phyloP scores from a whole-genome alignment of 1,140 invertebrate genomes.

The Bombus polaris region DNA sequence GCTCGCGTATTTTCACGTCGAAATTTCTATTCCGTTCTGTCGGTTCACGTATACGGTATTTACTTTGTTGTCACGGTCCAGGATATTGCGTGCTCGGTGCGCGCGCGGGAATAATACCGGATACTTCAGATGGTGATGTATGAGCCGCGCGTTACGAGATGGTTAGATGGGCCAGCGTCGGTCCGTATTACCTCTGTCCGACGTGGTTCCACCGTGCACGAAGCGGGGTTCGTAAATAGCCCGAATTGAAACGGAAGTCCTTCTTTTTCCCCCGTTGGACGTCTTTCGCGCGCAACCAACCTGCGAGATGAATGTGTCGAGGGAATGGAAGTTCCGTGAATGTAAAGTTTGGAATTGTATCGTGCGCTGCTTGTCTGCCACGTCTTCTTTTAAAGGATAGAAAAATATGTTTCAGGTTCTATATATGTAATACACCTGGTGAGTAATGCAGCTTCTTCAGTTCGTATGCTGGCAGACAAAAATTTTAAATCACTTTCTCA shows the following conservation, averaged over 20 bases:
- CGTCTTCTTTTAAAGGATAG: background rate
- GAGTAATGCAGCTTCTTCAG: background rate
- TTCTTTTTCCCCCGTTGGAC: slow-evolving; percentile 5
- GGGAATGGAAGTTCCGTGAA: background rate
- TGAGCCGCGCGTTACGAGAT: slow-evolving; percentile 58
- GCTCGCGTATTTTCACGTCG: slow-evolving; percentile 35
- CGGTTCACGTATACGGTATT: slow-evolving; percentile 59
- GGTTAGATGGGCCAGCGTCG: slow-evolving; percentile 35
- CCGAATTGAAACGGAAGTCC: slow-evolving; percentile 38
- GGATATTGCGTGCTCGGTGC: slow-evolving; percentile 63
- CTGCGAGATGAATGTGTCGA: slow-evolving; percentile 30
- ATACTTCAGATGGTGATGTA: slow-evolving; percentile 68
- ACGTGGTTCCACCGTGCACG: slow-evolving; percentile 37
- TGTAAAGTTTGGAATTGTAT: slow-evolving; percentile 17
- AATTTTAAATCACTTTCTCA: background rate
- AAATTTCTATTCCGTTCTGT: slow-evolving; percentile 47
- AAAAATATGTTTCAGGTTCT: background rate
- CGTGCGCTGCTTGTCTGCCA: background rate
- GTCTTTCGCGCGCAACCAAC: background rate
- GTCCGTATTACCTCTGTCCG: slow-evolving; percentile 61
- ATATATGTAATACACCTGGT: background rate
- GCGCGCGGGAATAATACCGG: slow-evolving; percentile 65
- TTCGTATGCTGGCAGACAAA: too few species aligned
- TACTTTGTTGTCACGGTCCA: slow-evolving; percentile 64
- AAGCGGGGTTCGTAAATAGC: slow-evolving; percentile 51